Percentiles rank a stretch among this genome's conserved stretches.
These are phyloP conservation scores for Motacilla tschutschensis DNA, from an alignment of 2,113 vertebrate genomes.

Conservation along the genomic window DNA sequence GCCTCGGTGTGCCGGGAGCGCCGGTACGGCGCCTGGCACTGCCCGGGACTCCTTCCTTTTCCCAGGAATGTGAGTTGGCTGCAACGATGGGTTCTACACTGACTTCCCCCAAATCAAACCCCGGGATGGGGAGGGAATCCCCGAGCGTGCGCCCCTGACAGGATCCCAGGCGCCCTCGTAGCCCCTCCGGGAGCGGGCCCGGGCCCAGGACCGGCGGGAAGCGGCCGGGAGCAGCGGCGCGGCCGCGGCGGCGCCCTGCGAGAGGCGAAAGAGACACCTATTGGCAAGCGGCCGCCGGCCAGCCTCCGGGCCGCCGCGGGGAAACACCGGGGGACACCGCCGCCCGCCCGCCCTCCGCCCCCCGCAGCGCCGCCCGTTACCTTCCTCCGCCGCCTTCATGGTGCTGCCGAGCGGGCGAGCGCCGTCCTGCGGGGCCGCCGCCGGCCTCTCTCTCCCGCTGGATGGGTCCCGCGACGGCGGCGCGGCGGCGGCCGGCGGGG, in stretches of 20 bases:
- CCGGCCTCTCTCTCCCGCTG: background rate
- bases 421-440: background rate
- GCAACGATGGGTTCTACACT: background rate
- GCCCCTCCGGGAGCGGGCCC: background rate
- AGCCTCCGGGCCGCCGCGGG: conserved; percentile 38
- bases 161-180: background rate
- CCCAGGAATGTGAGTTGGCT: background rate
- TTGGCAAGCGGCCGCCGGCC: conserved; percentile 57
- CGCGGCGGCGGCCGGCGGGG: conserved; percentile 71
- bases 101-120: background rate
- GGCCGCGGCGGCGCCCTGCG: background rate
- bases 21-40: background rate
- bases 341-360: background rate
- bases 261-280: conserved; percentile 70
- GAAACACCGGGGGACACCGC: conserved; percentile 67
- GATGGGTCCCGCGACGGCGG: background rate
- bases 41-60: background rate
- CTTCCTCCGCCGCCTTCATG: background rate
- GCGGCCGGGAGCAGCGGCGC: background rate
- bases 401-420: background rate
- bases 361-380: background rate
- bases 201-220: background rate
- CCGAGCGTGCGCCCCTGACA: background rate
- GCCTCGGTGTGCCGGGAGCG: background rate
- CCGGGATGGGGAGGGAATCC: background rate